Conservation (phyloP, 2,888 invertebrate genomes). For the Eudemis profundana region DNA sequence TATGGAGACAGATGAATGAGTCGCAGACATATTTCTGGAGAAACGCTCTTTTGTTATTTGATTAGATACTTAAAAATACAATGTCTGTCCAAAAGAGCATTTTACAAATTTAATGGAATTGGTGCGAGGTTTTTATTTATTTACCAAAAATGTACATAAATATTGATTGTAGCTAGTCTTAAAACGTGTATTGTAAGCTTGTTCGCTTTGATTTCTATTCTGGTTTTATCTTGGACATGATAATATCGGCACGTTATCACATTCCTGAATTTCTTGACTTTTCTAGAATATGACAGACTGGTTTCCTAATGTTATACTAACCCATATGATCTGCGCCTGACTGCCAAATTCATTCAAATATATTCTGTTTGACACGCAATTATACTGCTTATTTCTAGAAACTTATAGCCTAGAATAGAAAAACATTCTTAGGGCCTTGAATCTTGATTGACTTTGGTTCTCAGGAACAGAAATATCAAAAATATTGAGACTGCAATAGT, state of each 20-base stretch:
- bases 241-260: slow-evolving; percentile 27
- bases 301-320: slow-evolving; percentile 45
- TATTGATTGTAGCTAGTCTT: slow-evolving; percentile 66
- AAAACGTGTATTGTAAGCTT: slow-evolving; percentile 44
- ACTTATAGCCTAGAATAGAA: not conserved
- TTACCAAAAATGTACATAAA: slow-evolving; percentile 76
- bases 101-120: slow-evolving; percentile 42
- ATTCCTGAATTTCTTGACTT: slow-evolving; percentile 37
- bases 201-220: slow-evolving; percentile 20
- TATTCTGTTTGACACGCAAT: not conserved
- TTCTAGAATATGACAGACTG: slow-evolving; percentile 21
- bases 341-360: not conserved
- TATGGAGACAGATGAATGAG: too few relatives aligned
- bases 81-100: slow-evolving; percentile 43
- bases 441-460: not conserved
- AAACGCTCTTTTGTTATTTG: slow-evolving; percentile 34
- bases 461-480: slow-evolving; percentile 23
- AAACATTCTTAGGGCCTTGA: not conserved
- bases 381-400: not conserved
- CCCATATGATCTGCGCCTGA: slow-evolving; percentile 31
- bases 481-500: slow-evolving; percentile 43
- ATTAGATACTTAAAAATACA: slow-evolving; percentile 43
- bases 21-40: too few relatives aligned
- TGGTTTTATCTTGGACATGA: slow-evolving; percentile 16
- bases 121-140: slow-evolving; percentile 52